A percentile compares a stretch with the other conserved stretches of the same genome.
These are phyloP conservation scores for Odontocolon sp. DNA, from an alignment of 2,888 invertebrate species.

Conservation along the genomic window DNA sequence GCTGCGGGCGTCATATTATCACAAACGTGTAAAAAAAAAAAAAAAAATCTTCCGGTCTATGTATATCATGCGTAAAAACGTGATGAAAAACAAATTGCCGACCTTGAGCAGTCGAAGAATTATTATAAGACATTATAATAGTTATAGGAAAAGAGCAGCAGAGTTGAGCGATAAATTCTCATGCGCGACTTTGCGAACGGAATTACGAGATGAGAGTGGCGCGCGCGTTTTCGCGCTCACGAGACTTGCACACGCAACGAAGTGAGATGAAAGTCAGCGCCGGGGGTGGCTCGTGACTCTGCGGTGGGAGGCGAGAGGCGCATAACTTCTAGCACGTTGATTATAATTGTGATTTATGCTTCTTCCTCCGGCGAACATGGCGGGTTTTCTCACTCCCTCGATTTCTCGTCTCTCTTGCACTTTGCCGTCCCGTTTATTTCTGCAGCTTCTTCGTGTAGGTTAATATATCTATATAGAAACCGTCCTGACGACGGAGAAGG, in stretches of 20 bases:
- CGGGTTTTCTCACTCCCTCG: slow-evolving; percentile 40
- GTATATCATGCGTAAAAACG: slow-evolving; percentile 5
- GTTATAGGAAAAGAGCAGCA: slow-evolving; percentile 17
- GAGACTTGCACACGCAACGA: background rate
- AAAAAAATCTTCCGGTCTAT: background rate
- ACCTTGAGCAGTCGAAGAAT: slow-evolving; percentile 21
- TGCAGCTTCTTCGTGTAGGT: slow-evolving; percentile 24
- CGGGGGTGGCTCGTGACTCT: slow-evolving; percentile 66
- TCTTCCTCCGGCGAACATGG: slow-evolving; percentile 53
- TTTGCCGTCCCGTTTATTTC: slow-evolving; percentile 20
- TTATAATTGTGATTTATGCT: slow-evolving; percentile 76
- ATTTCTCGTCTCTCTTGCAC: slow-evolving; percentile 46
- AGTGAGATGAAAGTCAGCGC: slow-evolving; percentile 32
- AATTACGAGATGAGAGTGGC: slow-evolving; percentile 50
- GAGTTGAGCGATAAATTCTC: slow-evolving; percentile 72
- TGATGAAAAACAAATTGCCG: slow-evolving; percentile 11
- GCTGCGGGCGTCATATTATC: background rate
- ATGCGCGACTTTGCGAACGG: slow-evolving; percentile 58
- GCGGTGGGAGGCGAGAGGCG: slow-evolving; percentile 50
- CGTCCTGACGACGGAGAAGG: slow-evolving; percentile 44
- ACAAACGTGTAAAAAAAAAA: background rate
- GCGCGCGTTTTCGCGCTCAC: slow-evolving; percentile 63
- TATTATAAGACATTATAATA: slow-evolving; percentile 21
- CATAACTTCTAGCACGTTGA: slow-evolving; percentile 70
- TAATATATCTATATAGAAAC: slow-evolving; percentile 11